A percentile compares a stretch with the other conserved stretches of the same genome.
phyloP scores from a whole-genome alignment of 2,797 vertebrate genomes.

The Hozukius guyotensis region DNA sequence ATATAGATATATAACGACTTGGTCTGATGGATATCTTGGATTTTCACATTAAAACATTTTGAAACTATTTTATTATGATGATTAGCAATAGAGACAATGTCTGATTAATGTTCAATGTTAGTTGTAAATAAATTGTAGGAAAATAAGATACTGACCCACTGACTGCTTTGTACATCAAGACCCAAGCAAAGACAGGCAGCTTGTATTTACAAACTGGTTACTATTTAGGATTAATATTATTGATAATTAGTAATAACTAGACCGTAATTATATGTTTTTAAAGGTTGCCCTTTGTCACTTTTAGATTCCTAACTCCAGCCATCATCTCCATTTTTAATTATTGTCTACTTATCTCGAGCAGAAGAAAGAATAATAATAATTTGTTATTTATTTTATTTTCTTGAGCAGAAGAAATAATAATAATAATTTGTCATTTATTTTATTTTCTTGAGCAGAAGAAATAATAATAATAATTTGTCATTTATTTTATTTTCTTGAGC shows the following conservation, averaged over 20 bases:
- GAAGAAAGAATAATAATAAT: background rate
- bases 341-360: background rate
- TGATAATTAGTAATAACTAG: background rate
- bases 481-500: too few relatives aligned
- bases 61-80: background rate
- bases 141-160: background rate
- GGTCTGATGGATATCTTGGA: background rate
- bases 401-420: background rate
- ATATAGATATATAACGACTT: background rate
- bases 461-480: too few relatives aligned
- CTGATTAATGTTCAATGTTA: background rate
- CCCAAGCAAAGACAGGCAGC: background rate
- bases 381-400: background rate
- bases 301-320: background rate
- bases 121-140: background rate
- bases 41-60: background rate
- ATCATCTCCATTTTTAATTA: background rate
- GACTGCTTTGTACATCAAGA: background rate
- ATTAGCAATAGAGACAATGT: background rate
- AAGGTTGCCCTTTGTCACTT: background rate
- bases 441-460: too few relatives aligned
- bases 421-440: background rate
- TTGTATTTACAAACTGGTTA: background rate
- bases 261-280: background rate
- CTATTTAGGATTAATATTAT: background rate